Evolutionary conservation across 2,888 invertebrate species (phyloP), one percentile per base, ranked within the genome.

Genomic region (Diachrysia chrysitis): DNA sequence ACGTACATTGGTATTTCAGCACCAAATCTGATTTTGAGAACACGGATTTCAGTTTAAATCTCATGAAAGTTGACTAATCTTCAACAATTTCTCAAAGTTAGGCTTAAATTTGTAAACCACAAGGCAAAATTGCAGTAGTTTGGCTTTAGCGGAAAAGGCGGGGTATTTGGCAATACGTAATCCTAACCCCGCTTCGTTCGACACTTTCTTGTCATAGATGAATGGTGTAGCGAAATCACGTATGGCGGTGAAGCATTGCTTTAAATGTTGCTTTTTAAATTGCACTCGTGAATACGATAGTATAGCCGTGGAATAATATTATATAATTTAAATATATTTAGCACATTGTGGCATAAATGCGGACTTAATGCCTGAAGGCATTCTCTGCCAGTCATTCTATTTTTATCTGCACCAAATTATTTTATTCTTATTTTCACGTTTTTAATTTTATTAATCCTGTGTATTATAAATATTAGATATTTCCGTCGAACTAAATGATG

Each of bases 191-290:
- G 54, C n/a, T 64, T 62, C 32, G 48, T 78, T 78, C 42, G 63
- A 73, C 78, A 69, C 63, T 66, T 78, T 69, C 70, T 69, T 63
- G 74, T 73, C 74, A 35, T 29, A 61, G 78, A 76, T 61, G 65
- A 69, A 73, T 66, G 53, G 54, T 25, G 25, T 25, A 54, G 54
- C 46, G 48, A 6, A 55, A 35, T 35, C 59, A 62, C 59, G 48
- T 69, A 46, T 65, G 42, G 48, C 17, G 32, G 21, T 59, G 14
- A 0, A 64, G 21, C 25, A 62, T 48, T 51, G 61, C 62, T 62
- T 72, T 48, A 4, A 48, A 63, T 58, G 19, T 58, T 4, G 10
- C 37, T 14, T 16, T 37, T 37, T 46, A 7, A 17, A 12, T 46
- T 6, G 17, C 2, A 5, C 37, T 61, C 2, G n/a, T n/a, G n/a